Evolutionary conservation across 2,888 invertebrate species (phyloP).

Genomic region (Maniola hyperantus): DNA sequence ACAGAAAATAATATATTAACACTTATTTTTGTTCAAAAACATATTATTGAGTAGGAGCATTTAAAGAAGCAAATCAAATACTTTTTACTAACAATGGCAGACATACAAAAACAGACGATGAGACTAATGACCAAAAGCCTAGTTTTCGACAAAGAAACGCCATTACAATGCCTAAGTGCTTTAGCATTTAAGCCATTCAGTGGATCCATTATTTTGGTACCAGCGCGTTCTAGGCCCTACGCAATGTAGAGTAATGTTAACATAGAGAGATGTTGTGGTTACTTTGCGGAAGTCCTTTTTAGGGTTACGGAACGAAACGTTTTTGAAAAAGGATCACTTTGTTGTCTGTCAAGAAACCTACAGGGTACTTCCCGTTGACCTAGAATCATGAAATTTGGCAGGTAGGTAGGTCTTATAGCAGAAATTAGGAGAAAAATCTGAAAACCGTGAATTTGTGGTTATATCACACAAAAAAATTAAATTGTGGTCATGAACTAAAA

Average conservation of each 20-base stretch:
- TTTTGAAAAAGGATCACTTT: no score
- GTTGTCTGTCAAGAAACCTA: no score
- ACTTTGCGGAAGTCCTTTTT: no score
- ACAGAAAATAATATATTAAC: no score
- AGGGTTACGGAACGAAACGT: no score
- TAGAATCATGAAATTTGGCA: no score
- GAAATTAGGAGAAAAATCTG: no score
- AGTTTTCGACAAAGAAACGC: constrained; percentile 44
- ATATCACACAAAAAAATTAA: no score
- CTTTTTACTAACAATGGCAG: constrained; percentile 8
- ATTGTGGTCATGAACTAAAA: no score
- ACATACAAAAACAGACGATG: constrained; percentile 29
- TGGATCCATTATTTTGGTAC: constrained; percentile 65
- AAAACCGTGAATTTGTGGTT: no score
- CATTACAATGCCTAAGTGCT: constrained; percentile 41
- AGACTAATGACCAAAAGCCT: constrained; percentile 42
- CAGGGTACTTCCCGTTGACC: no score
- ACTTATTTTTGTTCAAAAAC: neutral
- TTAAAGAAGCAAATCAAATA: constrained; percentile 1
- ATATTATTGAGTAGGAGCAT: neutral
- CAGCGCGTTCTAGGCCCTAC: constrained; percentile 61
- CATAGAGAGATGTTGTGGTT: constrained; percentile 23
- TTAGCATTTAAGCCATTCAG: constrained; percentile 44
- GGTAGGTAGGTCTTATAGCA: no score
- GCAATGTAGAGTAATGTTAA: constrained; percentile 39